These are phyloP conservation scores for Paraplagusia blochii DNA, from an alignment of 2,113 vertebrate genomes.

Conservation along the genomic window DNA sequence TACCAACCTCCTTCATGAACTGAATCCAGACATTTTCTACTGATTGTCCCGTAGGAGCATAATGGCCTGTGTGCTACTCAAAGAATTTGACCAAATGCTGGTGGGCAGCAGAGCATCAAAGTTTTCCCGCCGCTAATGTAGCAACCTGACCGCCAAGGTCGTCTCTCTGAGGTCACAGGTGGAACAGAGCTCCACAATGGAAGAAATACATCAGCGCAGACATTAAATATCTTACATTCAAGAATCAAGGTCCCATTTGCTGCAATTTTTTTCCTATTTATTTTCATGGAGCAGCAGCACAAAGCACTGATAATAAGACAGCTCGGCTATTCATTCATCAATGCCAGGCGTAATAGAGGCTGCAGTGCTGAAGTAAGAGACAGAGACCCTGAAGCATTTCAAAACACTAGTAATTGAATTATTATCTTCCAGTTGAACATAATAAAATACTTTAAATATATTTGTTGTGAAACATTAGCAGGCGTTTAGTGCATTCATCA, in stretches of 20 bases:
- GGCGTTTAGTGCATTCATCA: conserved; percentile 3
- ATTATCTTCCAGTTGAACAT: conserved; percentile 6
- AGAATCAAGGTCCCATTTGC: conserved; percentile 46
- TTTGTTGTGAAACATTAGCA: conserved; percentile 1
- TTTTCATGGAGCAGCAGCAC: conserved; percentile 35
- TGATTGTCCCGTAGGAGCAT: conserved; percentile 39
- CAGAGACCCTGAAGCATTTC: conserved; percentile 29
- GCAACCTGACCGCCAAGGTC: conserved; percentile 67
- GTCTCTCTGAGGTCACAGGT: conserved; percentile 51
- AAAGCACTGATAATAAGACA: conserved; percentile 52
- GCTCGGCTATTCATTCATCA: conserved; percentile 47
- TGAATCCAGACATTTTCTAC: conserved; percentile 42
- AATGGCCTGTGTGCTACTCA: conserved; percentile 16
- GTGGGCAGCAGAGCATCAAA: conserved; percentile 62
- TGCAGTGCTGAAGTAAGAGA: conserved; percentile 24
- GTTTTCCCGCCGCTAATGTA: conserved; percentile 64
- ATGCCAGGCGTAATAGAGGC: conserved; percentile 36
- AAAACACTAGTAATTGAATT: conserved; percentile 33
- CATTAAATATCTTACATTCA: conserved; percentile 58
- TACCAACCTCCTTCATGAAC: conserved; percentile 57
- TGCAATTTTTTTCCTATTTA: conserved; percentile 35
- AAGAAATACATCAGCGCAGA: conserved; percentile 46
- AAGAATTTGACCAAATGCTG: conserved; percentile 68
- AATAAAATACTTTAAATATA: conserved; percentile 22
- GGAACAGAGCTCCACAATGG: conserved; percentile 3